Evolutionary conservation across 2,888 invertebrate species (phyloP), one percentile per base, ranked within the genome.

Genomic region (Drosophila melanosoma): DNA sequence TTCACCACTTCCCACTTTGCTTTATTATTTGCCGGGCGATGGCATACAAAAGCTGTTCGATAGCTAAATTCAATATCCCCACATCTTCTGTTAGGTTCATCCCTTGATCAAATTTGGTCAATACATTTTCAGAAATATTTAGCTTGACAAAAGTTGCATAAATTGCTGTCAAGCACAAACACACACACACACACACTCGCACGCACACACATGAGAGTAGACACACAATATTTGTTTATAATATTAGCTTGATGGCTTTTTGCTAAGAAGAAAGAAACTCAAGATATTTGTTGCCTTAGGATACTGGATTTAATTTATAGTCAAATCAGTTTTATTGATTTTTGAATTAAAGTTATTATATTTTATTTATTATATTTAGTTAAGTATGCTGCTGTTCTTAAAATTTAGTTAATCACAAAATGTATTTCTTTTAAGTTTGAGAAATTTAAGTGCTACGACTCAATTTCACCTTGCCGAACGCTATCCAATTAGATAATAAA

Each of bases 21-120:
- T 73, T 74, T 69, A 66, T 68, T 76, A 81, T 73, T 69, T 69
- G 40, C 49, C n/a, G 15, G 64, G 40, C 40, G 64, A 57, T 56
- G 40, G 33, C 36, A 40, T 58, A 51, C 29, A 52, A 51, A 64
- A 57, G 60, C 66, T 73, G 52, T 65, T 71, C 65, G 40, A 66
- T 72, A 70, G 52, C 48, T 49, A 83, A 83, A 83, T 85, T 83
- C 71, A 83, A 85, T 85, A 81, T 75, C 64, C 67, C 70, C 58
- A 62, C 63, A 61, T 64, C 57, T 49, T 61, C 63, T 58, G 63
- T 63, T 42, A 12, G 59, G 67, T 67, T 76, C 74, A 83, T 67
- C 79, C 86, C 79, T 72, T 79, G 73, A 82, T 75, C 74, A 72
- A 82, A 78, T 86, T 86, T 74, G 83, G 76, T 85, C 82, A 84